Conservation (phyloP, 2,797 vertebrate genomes). For the Pangasius krempfi region DNA sequence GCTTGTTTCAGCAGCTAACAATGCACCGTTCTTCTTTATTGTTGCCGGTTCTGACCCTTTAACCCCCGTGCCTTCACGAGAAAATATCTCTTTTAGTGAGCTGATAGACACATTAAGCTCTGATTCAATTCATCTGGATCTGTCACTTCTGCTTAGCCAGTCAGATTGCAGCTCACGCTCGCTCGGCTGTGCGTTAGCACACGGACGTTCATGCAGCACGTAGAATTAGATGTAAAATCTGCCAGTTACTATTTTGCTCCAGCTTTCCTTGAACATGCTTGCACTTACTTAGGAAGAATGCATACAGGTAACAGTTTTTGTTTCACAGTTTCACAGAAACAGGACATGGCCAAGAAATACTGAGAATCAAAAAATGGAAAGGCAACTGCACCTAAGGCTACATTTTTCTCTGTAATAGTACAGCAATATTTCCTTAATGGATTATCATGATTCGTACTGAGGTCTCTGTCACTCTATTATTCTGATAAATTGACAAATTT, state of each 20-base stretch:
- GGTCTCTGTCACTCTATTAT: neutral
- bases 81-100: slow-evolving; percentile 25
- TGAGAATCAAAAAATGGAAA: neutral
- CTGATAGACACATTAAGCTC: slow-evolving; percentile 33
- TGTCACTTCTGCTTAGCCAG: slow-evolving; percentile 46
- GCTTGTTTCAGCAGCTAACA: slow-evolving; percentile 41
- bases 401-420: neutral
- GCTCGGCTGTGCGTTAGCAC: neutral
- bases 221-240: neutral
- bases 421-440: neutral
- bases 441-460: neutral
- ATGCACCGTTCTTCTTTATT: slow-evolving; percentile 39
- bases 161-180: neutral
- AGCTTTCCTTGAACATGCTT: neutral
- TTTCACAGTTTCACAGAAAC: neutral
- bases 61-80: slow-evolving; percentile 24
- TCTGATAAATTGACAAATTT: neutral
- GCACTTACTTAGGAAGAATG: neutral
- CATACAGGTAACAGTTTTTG: neutral
- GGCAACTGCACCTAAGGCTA: neutral
- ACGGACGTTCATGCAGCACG: neutral
- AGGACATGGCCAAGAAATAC: neutral
- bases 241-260: neutral
- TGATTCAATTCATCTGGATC: slow-evolving; percentile 43
- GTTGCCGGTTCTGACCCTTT: slow-evolving; percentile 25